Conservation (phyloP, 2,113 vertebrate genomes). For the Geococcyx californianus region DNA sequence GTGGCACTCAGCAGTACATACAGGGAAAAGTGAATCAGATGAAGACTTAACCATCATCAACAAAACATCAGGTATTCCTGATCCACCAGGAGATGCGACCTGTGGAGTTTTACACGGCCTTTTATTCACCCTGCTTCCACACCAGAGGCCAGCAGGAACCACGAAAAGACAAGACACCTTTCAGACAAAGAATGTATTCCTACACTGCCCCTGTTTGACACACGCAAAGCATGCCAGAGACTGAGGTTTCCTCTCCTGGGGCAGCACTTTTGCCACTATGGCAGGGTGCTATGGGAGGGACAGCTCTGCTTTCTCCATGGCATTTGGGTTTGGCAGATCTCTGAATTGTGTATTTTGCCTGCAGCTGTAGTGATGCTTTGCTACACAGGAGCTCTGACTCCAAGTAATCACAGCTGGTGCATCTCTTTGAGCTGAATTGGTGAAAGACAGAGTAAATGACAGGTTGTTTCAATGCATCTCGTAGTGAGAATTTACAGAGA, state of each 20-base stretch:
- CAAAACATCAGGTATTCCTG: neutral
- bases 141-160: neutral
- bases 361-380: constrained; percentile 34
- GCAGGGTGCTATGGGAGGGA: neutral
- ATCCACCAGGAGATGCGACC: neutral
- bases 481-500: constrained; percentile 31
- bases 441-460: constrained; percentile 67
- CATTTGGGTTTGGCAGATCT: neutral
- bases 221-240: rapidly evolving
- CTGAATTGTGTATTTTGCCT: neutral
- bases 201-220: rapidly evolving
- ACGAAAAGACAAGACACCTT: rapidly evolving
- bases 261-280: rapidly evolving
- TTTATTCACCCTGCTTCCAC: neutral
- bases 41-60: neutral
- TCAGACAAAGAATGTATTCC: neutral
- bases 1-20: neutral
- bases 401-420: constrained; percentile 44
- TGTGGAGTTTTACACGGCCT: neutral
- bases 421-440: constrained; percentile 52
- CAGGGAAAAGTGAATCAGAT: neutral
- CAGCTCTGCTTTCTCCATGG: neutral
- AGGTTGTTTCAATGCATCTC: constrained; percentile 53
- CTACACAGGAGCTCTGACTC: constrained; percentile 7
- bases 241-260: neutral